phyloP scores from a whole-genome alignment of 2,113 vertebrate species.

The Syngnathus floridae region DNA sequence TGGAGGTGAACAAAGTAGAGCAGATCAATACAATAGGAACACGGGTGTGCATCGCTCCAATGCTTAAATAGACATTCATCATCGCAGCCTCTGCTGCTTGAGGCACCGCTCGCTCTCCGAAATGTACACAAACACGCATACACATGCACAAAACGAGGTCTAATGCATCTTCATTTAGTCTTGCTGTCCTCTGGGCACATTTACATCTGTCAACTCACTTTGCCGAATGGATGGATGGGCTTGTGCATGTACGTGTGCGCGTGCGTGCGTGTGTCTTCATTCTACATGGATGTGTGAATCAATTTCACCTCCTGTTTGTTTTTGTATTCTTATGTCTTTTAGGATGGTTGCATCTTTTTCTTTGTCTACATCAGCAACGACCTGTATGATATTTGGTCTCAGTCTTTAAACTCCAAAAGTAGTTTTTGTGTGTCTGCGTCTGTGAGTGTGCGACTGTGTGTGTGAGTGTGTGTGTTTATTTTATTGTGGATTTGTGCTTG shows the following conservation, averaged over 20 bases:
- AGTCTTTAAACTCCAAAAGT: not conserved
- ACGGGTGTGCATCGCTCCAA: slow-evolving; percentile 31
- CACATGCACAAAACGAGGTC: slow-evolving; percentile 16
- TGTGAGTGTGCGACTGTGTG: slow-evolving; percentile 9
- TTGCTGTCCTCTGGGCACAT: slow-evolving; percentile 64
- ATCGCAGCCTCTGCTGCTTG: slow-evolving; percentile 28
- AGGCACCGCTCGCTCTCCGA: slow-evolving; percentile 7
- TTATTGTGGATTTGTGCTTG: not conserved
- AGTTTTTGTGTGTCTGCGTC: slow-evolving; percentile 9
- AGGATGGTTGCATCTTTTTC: slow-evolving; percentile 6
- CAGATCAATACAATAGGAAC: slow-evolving; percentile 12
- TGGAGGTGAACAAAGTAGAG: slow-evolving; percentile 1
- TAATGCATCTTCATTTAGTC: slow-evolving; percentile 69
- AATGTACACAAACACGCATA: slow-evolving; percentile 6
- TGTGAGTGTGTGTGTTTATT: not conserved
- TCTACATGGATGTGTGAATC: slow-evolving; percentile 22
- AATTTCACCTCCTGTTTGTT: slow-evolving; percentile 29
- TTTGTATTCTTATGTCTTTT: slow-evolving; percentile 30
- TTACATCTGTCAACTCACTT: slow-evolving; percentile 66
- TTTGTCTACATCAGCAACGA: slow-evolving; percentile 7
- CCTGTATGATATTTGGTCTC: slow-evolving; percentile 12
- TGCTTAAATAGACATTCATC: slow-evolving; percentile 49
- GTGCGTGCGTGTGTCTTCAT: slow-evolving; percentile 20
- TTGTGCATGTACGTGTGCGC: slow-evolving; percentile 18
- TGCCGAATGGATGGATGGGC: slow-evolving; percentile 58